These are phyloP conservation scores for Steromphala cineraria DNA, from an alignment of 2,888 invertebrate species.

Conservation along the genomic window DNA sequence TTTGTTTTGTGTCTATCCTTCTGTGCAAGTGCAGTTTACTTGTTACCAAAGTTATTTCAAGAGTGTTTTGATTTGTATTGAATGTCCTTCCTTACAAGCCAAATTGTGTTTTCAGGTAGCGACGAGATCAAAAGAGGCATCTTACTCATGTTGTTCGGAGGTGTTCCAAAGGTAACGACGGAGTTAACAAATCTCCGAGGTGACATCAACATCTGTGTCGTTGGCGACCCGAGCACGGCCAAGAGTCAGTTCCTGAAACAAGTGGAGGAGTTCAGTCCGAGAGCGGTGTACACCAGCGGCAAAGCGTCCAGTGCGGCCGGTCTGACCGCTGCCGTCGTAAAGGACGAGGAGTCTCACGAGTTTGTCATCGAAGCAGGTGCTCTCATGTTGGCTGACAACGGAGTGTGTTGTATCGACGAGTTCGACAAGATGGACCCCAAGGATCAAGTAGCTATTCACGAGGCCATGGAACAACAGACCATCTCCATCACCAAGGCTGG, in stretches of 20 bases:
- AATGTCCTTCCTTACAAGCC: too few species aligned
- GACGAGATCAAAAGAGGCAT: constrained; percentile 94
- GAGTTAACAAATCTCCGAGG: constrained; percentile 95
- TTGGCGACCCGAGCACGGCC: constrained; percentile 99
- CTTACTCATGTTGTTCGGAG: constrained; percentile 96
- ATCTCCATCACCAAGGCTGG: constrained; percentile 95
- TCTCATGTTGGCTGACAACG: constrained; percentile 97
- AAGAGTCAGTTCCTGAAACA: constrained; percentile 98
- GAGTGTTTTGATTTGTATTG: too few species aligned
- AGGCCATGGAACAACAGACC: constrained; percentile 99
- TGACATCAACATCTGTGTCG: constrained; percentile 97
- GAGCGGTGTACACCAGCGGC: constrained; percentile 98
- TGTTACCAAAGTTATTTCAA: too few species aligned
- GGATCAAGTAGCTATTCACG: constrained; percentile 99
- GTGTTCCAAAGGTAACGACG: constrained; percentile 93
- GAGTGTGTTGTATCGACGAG: constrained; percentile 99
- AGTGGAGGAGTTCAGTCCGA: constrained; percentile 92
- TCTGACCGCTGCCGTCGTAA: constrained; percentile 97
- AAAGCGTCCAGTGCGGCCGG: constrained; percentile 99
- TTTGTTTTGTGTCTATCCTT: too few species aligned
- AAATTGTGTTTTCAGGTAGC: constrained; percentile 79
- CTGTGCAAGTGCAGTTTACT: too few species aligned
- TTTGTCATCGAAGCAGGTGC: constrained; percentile 99
- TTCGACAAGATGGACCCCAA: constrained; percentile 99
- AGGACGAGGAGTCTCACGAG: constrained; percentile 97